Evolutionary conservation across 2,888 invertebrate species (phyloP), one percentile per base, ranked within the genome.

Genomic region (Nebria salina): DNA sequence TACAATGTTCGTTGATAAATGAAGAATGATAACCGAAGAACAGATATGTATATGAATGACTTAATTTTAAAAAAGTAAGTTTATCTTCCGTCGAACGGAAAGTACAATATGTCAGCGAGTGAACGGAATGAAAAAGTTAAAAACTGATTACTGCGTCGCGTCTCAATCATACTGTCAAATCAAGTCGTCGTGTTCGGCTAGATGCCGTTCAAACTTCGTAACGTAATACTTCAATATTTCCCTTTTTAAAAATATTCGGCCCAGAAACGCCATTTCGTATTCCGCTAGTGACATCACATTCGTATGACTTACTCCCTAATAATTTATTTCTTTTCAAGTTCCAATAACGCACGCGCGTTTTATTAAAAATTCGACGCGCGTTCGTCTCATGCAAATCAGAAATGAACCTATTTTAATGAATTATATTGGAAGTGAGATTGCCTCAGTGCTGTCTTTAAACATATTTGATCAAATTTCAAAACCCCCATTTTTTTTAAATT

Each of bases 371-470:
- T 81, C 81, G 11, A 66, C 65, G 65, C 81, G 65, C 81, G 81
- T 72, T 26, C 73, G 20, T 20, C 72, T 65, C 76, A 81, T 81
- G 81, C 81, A 81, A 81, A 81, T 81, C 81, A 81, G 76, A 81
- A 81, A 81, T 81, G 81, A 81, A 81, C 72, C 81, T 76, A 81
- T 81, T 81, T 81, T 81, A 81, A 81, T 81, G 81, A 81, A 81
- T 81, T 81, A 81, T 81, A 76, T 81, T 81, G 76, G 81, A 81
- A 81, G 34, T 81, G 81, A 81, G 76, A 81, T 81, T 64, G 34
- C 65, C 54, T 34, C 54, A 54, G 54, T 11, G 6, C 54, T 8
- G 54, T 8, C 54, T 7, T 7, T 54, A 54, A 8, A 8, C 8
- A 7, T 54, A 54, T 11, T 54, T 13, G 6, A 13, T 8, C 54